Conservation (phyloP, 1,140 invertebrate species). For the Kradibia gibbosae region DNA sequence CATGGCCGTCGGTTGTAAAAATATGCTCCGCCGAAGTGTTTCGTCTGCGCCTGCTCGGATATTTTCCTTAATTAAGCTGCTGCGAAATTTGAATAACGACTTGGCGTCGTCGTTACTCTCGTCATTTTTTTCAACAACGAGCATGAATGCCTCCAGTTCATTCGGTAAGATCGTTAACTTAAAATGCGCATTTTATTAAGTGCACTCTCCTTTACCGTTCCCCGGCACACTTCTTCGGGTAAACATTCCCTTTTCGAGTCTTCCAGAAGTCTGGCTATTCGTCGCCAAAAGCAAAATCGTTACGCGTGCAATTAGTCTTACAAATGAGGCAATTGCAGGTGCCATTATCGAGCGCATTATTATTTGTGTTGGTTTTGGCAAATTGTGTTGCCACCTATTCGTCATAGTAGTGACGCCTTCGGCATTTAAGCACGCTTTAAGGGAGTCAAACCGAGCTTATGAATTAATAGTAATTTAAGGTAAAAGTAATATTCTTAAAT, state of each 20-base stretch:
- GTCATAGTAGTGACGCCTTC: neutral
- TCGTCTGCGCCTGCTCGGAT: neutral
- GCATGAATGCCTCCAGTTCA: neutral
- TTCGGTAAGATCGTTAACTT: neutral
- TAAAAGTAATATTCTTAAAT: neutral
- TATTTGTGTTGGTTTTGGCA: no score
- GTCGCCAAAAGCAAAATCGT: no score
- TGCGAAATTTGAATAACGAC: conserved; percentile 9
- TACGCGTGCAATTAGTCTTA: no score
- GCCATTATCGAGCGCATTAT: no score
- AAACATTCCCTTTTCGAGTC: no score
- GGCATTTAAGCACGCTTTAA: neutral
- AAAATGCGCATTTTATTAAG: no score
- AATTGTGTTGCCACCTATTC: no score
- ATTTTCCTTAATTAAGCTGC: conserved; percentile 15
- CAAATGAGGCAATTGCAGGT: no score
- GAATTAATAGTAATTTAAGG: neutral
- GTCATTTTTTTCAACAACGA: neutral
- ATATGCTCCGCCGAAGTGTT: neutral
- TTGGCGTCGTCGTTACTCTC: neutral
- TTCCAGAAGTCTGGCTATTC: no score
- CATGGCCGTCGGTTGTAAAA: neutral
- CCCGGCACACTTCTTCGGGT: no score
- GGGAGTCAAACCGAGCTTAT: neutral
- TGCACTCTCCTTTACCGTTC: no score